These are phyloP conservation scores for Stylophora pistillata DNA, from an alignment of 64 coral and sea anemone species.

Conservation along the genomic window DNA sequence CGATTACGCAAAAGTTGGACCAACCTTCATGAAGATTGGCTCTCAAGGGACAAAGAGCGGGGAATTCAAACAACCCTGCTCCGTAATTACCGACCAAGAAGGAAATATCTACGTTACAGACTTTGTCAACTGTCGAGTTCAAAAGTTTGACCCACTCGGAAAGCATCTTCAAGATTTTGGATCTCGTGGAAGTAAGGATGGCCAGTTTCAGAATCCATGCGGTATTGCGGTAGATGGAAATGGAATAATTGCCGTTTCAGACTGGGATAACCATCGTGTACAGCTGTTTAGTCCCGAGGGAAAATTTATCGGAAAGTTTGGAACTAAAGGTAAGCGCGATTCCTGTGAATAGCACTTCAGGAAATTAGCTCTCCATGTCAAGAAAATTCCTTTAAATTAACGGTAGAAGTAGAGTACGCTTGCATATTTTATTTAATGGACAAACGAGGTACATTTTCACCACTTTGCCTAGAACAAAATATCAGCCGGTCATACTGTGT, in stretches of 20 bases:
- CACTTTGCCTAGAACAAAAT: no score
- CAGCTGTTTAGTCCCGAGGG: slow-evolving; percentile 87
- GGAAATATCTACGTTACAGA: slow-evolving; percentile 87
- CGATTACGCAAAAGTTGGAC: slow-evolving; percentile 76
- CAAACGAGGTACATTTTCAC: no score
- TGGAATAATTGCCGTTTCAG: slow-evolving; percentile 79
- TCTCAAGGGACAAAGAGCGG: slow-evolving; percentile 85
- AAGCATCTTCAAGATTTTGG: slow-evolving; percentile 80
- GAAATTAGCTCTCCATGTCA: no score
- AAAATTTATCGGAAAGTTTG: slow-evolving; percentile 86
- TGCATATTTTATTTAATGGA: no score
- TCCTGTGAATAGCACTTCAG: neutral
- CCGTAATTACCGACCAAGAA: slow-evolving; percentile 78
- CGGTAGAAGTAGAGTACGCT: no score
- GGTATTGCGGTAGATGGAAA: slow-evolving; percentile 67
- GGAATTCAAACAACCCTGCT: slow-evolving; percentile 89
- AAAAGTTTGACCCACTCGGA: slow-evolving; percentile 88
- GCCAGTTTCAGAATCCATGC: slow-evolving; percentile 81
- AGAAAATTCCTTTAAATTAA: no score
- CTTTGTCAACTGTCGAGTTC: slow-evolving; percentile 89
- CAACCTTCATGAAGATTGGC: slow-evolving; percentile 84
- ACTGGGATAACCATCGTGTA: slow-evolving; percentile 86
- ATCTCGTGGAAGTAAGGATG: slow-evolving; percentile 71
- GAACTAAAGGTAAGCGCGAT: slow-evolving; percentile 69
- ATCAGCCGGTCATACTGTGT: no score